Percentiles rank a stretch among this genome's conserved stretches.
These are phyloP conservation scores for Lethrus apterus DNA, from an alignment of 1,140 invertebrate species.

Conservation along the genomic window DNA sequence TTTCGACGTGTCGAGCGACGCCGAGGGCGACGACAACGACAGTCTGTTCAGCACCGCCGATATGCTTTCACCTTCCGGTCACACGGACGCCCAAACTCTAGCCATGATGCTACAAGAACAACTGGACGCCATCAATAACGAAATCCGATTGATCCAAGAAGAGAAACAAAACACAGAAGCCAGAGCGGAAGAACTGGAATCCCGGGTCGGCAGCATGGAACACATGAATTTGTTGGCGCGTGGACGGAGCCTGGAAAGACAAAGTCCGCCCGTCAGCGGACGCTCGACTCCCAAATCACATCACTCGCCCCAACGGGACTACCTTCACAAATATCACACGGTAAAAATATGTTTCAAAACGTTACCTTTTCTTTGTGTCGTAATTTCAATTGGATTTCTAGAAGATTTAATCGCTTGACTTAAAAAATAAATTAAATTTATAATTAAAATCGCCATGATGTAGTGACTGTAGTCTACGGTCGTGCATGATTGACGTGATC, in stretches of 20 bases:
- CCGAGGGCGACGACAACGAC: constrained; percentile 72
- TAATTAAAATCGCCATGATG: too few species aligned
- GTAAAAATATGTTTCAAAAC: constrained; percentile 46
- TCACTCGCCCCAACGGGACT: constrained; percentile 69
- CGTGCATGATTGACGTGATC: too few species aligned
- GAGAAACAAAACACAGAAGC: constrained; percentile 98
- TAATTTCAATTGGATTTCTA: too few species aligned
- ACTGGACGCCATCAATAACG: constrained; percentile 98
- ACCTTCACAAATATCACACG: constrained; percentile 77
- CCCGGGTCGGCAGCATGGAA: constrained; percentile 89
- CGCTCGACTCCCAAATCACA: constrained; percentile 72
- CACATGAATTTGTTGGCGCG: constrained; percentile 82
- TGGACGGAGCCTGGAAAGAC: constrained; percentile 63
- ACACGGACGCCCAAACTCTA: constrained; percentile 89
- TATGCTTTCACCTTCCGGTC: constrained; percentile 62
- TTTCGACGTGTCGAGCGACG: constrained; percentile 74
- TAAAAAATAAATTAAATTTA: too few species aligned
- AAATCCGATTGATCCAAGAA: constrained; percentile 94
- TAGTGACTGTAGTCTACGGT: too few species aligned
- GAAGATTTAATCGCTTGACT: too few species aligned
- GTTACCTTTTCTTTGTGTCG: too few species aligned
- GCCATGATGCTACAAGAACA: constrained; percentile 99
- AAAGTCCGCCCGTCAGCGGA: constrained; percentile 71
- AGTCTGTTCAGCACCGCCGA: constrained; percentile 66
- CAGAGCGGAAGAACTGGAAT: constrained; percentile 93